A percentile compares a stretch with the other conserved stretches of the same genome.
Conservation (phyloP, 2,888 invertebrate species). For the Helicoverpa assulta region DNA sequence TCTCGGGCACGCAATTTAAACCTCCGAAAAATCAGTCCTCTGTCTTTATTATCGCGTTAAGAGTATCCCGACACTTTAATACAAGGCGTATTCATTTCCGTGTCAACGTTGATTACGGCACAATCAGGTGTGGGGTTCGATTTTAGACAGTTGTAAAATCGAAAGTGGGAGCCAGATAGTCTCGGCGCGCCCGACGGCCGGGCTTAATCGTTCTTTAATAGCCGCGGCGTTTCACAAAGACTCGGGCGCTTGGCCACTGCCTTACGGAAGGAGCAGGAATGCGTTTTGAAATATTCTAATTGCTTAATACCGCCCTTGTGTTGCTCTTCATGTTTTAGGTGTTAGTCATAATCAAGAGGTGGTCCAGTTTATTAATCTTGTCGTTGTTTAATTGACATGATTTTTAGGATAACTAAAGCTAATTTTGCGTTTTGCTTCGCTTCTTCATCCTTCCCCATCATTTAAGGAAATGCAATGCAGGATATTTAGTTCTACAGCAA, state of each 20-base stretch:
- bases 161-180: slow-evolving; percentile 87
- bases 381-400: slow-evolving; percentile 35
- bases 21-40: slow-evolving; percentile 32
- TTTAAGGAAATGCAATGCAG: not conserved
- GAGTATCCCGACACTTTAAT: slow-evolving; percentile 52
- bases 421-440: no score
- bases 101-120: slow-evolving; percentile 62
- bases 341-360: slow-evolving; percentile 53
- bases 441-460: no score
- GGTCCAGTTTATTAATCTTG: slow-evolving; percentile 37
- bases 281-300: slow-evolving; percentile 60
- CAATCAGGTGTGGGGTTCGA: slow-evolving; percentile 65
- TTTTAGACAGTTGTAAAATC: slow-evolving; percentile 84
- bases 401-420: no score
- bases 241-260: slow-evolving; percentile 68
- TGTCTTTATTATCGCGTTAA: slow-evolving; percentile 52
- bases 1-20: slow-evolving; percentile 14
- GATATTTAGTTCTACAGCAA: not conserved
- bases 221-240: slow-evolving; percentile 85
- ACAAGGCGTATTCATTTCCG: slow-evolving; percentile 57
- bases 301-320: slow-evolving; percentile 58
- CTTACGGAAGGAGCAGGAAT: slow-evolving; percentile 58
- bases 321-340: slow-evolving; percentile 49
- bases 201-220: slow-evolving; percentile 86
- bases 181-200: slow-evolving; percentile 67